These are phyloP conservation scores for Anthrax anthrax DNA, from an alignment of 2,888 invertebrate species.

Conservation along the genomic window DNA sequence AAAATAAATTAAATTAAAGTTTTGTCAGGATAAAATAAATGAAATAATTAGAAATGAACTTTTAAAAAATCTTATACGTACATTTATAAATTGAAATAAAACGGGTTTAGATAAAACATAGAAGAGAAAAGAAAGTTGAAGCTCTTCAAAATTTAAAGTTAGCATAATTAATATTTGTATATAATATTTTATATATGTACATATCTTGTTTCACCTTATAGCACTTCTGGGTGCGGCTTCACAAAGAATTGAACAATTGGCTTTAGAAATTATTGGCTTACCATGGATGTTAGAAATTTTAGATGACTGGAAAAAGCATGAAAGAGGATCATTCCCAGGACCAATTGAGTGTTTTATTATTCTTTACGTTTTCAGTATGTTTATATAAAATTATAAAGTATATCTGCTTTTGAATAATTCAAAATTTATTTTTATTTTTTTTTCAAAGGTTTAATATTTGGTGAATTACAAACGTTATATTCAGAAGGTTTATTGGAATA, in stretches of 20 bases:
- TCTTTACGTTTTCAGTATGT: slow-evolving; percentile 74
- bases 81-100: too few species aligned
- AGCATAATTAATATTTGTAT: too few species aligned
- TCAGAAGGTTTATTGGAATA: slow-evolving; percentile 82
- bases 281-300: slow-evolving; percentile 61
- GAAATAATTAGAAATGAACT: too few species aligned
- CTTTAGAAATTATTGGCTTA: slow-evolving; percentile 64
- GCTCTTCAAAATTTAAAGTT: too few species aligned
- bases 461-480: slow-evolving; percentile 85
- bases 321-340: slow-evolving; percentile 64
- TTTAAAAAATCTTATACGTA: too few species aligned
- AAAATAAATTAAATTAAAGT: too few species aligned
- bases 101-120: too few species aligned
- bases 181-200: too few species aligned
- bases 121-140: too few species aligned
- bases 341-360: slow-evolving; percentile 71
- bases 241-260: slow-evolving; percentile 73
- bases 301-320: slow-evolving; percentile 61
- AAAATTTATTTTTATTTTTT: not conserved
- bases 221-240: slow-evolving; percentile 88
- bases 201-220: too few species aligned
- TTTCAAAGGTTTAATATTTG: slow-evolving; percentile 73
- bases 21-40: too few species aligned
- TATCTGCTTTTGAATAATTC: not conserved
- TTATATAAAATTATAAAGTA: not conserved